Evolutionary conservation across 2,888 invertebrate species (phyloP), one percentile per base, ranked within the genome.

Genomic region (Sinelater perroti): DNA sequence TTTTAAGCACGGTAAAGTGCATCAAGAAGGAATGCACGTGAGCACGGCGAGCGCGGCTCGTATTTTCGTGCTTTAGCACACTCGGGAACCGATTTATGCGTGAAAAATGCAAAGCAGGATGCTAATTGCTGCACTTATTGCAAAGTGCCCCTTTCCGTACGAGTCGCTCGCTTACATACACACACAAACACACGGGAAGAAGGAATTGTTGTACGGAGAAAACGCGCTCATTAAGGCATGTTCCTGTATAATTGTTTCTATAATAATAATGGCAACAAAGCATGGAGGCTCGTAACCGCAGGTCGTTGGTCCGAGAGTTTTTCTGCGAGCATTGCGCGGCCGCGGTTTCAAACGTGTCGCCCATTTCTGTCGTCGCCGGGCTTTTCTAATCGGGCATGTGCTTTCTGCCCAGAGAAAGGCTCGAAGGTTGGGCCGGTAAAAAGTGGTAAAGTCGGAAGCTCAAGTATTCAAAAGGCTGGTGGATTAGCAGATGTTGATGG

Each of bases 221-320:
- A 70, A 68, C 67, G 61, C 61, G 66, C 70, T 70, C 69, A 70
- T 70, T 70, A 70, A 65, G 63, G 63, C 66, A 64, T 63, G 68
- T 69, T 70, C 67, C 67, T 66, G 67, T 67, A 66, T 70, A 69
- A 70, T 70, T 70, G 70, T 70, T 67, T 64, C 66, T 67, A 54
- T 68, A 69, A 68, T 69, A 69, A 69, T 67, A 69, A 69, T 67
- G 68, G 67, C 66, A 33, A 47, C 40, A 40, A 44, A 66, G 35
- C 18, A 31, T 16, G 21, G n/a, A 46, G 64, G 67, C 66, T 65
- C 69, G 65, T 67, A 66, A 64, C 66, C 64, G 64, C 57, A 58
- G 69, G 69, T 70, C 69, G 56, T 65, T 67, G 67, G 67, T 68
- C 69, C 62, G 16, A 58, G 5, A 13, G 5, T 42, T 42, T 45